phyloP scores from a whole-genome alignment of 1,140 invertebrate genomes.

The Ganaspis sp. region DNA sequence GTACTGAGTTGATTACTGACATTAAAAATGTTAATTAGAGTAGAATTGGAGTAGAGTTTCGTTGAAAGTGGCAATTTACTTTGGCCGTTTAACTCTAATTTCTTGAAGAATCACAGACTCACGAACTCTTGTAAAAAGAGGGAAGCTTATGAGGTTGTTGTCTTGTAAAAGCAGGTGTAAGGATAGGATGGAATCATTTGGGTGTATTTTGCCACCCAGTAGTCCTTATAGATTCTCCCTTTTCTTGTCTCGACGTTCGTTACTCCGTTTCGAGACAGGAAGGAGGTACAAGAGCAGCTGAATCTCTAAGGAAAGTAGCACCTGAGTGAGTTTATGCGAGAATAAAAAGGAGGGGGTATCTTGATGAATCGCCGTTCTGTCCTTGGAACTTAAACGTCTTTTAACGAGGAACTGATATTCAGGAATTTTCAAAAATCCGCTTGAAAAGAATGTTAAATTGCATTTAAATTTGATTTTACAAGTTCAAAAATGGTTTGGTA shows the following conservation, averaged over 20 bases:
- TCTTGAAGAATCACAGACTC: constrained; percentile 29
- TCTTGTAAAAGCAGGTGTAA: constrained; percentile 68
- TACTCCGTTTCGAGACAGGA: constrained; percentile 49
- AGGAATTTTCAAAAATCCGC: neutral
- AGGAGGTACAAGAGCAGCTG: constrained; percentile 62
- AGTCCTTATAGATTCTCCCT: constrained; percentile 62
- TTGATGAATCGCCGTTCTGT: constrained; percentile 42
- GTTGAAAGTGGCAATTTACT: constrained; percentile 5
- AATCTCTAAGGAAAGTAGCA: constrained; percentile 63
- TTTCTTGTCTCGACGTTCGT: constrained; percentile 51
- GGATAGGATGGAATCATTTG: constrained; percentile 50
- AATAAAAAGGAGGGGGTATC: constrained; percentile 29
- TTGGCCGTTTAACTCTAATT: neutral
- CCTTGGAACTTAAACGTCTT: constrained; percentile 26
- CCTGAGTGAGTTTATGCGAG: constrained; percentile 58
- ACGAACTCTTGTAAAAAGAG: constrained; percentile 40
- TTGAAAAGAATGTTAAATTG: neutral
- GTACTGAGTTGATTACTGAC: neutral
- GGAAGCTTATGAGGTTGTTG: constrained; percentile 50
- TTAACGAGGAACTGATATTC: constrained; percentile 28
- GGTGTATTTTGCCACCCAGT: constrained; percentile 65
- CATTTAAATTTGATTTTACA: no score
- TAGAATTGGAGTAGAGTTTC: neutral
- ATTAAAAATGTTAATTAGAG: neutral
- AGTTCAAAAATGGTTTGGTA: no score